phyloP scores from a whole-genome alignment of 2,113 vertebrate genomes.

The Passer domesticus region DNA sequence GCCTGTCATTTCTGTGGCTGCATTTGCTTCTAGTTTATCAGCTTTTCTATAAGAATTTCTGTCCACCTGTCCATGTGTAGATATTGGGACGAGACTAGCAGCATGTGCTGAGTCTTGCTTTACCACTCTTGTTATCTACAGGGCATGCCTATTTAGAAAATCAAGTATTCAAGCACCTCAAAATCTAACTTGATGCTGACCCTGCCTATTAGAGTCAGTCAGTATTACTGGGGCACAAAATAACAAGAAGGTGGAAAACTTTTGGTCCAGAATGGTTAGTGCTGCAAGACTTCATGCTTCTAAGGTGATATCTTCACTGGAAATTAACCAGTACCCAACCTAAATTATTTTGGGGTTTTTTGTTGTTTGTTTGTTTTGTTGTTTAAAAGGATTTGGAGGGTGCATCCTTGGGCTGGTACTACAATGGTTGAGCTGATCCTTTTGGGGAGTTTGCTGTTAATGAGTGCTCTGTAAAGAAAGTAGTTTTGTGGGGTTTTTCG shows the following conservation, averaged over 20 bases:
- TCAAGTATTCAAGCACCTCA: neutral
- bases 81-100: neutral
- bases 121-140: neutral
- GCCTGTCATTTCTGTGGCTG: neutral
- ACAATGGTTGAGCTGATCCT: neutral
- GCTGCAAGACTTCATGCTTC: neutral
- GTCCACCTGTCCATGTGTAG: neutral
- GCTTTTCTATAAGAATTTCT: neutral
- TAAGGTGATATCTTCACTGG: neutral
- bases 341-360: neutral
- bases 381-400: neutral
- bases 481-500: neutral
- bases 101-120: neutral
- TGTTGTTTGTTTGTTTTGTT: neutral
- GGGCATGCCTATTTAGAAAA: neutral
- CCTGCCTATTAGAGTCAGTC: neutral
- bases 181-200: neutral
- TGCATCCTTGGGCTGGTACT: neutral
- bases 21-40: neutral
- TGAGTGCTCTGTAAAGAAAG: neutral
- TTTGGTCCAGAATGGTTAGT: neutral
- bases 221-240: neutral
- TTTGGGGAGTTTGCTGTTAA: neutral
- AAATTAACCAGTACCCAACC: neutral
- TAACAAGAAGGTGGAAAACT: neutral